Percentiles rank a stretch among this genome's conserved stretches.
Evolutionary conservation across 64 coral and sea anemone species (phyloP).

Genomic region (Exaiptasia diaphana): DNA sequence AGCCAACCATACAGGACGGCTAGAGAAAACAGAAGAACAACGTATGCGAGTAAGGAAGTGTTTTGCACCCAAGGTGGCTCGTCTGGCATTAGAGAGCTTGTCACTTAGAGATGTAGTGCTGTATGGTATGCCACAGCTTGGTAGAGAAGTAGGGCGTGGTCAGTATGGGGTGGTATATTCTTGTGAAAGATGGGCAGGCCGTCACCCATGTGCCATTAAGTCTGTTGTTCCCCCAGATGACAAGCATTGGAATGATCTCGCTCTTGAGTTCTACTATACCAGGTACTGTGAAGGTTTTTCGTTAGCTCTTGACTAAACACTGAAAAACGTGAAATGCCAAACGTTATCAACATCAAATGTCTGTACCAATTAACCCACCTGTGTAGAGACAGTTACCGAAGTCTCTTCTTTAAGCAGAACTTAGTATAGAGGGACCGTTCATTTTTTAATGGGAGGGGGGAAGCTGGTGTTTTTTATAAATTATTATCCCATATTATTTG

Average conservation of each 20-base stretch:
- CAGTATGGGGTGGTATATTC: conserved; percentile 98
- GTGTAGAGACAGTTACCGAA: too few relatives aligned
- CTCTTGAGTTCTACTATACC: conserved; percentile 92
- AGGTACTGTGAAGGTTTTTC: conserved; percentile 33
- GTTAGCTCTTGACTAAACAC: not conserved
- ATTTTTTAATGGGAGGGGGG: too few relatives aligned
- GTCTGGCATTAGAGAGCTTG: conserved; percentile 85
- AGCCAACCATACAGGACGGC: conserved; percentile 70
- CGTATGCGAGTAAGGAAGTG: conserved; percentile 79
- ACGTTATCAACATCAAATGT: too few relatives aligned
- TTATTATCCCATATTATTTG: too few relatives aligned
- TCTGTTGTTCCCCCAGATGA: conserved; percentile 99
- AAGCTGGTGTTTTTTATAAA: too few relatives aligned
- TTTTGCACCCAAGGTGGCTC: conserved; percentile 88
- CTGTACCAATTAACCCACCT: too few relatives aligned
- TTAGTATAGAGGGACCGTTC: too few relatives aligned
- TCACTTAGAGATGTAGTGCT: conserved; percentile 94
- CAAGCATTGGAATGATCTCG: conserved; percentile 99
- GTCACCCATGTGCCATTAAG: conserved; percentile 89
- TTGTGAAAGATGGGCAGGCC: conserved; percentile 90
- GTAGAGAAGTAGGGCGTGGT: conserved; percentile 89
- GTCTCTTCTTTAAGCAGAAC: too few relatives aligned
- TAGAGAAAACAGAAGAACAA: conserved; percentile 89
- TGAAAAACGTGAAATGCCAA: too few relatives aligned
- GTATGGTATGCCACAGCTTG: conserved; percentile 90